Evolutionary conservation across 1,140 invertebrate genomes (phyloP).

Genomic region (Asobara japonica): DNA sequence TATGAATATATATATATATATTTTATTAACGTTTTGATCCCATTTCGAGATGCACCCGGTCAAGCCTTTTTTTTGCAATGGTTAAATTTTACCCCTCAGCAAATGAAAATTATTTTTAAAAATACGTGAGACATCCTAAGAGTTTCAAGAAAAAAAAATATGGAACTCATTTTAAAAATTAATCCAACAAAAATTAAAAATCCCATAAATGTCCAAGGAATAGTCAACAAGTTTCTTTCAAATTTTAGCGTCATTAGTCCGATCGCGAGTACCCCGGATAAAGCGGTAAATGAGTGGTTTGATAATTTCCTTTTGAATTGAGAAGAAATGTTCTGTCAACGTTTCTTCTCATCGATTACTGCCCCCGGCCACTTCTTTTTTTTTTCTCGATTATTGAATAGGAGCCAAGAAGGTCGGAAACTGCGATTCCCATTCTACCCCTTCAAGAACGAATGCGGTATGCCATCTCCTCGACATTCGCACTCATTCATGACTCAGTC

Average conservation of each 20-base stretch:
- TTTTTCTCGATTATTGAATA: constrained; percentile 18
- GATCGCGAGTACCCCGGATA: constrained; percentile 71
- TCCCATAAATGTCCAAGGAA: no score
- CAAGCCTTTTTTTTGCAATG: no score
- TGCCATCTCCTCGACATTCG: constrained; percentile 76
- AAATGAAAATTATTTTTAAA: no score
- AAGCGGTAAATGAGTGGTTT: constrained; percentile 49
- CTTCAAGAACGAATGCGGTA: constrained; percentile 71
- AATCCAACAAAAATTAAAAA: no score
- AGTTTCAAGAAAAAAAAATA: no score
- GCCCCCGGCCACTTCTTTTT: no score
- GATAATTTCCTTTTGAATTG: not conserved
- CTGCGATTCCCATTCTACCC: constrained; percentile 35
- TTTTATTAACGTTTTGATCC: no score
- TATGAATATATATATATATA: no score
- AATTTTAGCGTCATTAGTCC: constrained; percentile 74
- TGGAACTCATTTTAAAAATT: no score
- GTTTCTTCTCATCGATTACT: not conserved
- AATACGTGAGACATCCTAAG: no score
- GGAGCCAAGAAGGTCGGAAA: constrained; percentile 38
- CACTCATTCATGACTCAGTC: constrained; percentile 82
- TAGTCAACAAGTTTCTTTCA: constrained; percentile 77
- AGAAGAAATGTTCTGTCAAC: not conserved
- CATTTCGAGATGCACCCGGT: no score
- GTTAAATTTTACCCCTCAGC: no score